Evolutionary conservation across 1,140 invertebrate genomes (phyloP).

Genomic region (Oncopeltus fasciatus): DNA sequence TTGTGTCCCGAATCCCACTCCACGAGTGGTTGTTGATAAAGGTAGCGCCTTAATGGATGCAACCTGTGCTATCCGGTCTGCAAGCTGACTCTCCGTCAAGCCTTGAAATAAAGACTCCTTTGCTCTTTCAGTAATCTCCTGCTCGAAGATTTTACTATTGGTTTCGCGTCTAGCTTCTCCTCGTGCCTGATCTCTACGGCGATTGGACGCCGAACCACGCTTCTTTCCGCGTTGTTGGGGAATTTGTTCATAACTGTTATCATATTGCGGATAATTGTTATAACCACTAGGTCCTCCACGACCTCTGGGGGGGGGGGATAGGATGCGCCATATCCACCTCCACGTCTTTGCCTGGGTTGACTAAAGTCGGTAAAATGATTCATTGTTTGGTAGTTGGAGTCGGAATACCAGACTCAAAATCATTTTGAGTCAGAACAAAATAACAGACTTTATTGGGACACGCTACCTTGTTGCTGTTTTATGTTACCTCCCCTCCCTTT

Average conservation of each 20-base stretch:
- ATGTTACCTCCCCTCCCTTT: too few relatives aligned
- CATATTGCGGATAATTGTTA: background rate
- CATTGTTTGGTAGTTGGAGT: background rate
- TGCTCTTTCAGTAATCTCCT: background rate
- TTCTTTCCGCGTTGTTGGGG: background rate
- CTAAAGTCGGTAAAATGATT: background rate
- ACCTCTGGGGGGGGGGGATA: background rate
- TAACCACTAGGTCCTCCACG: background rate
- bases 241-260: background rate
- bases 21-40: background rate
- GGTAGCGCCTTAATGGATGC: background rate
- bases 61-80: background rate
- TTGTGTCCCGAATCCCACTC: background rate
- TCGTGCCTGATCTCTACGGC: background rate
- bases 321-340: background rate
- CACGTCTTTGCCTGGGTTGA: background rate
- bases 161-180: background rate
- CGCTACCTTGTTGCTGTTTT: too few relatives aligned
- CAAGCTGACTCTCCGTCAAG: background rate
- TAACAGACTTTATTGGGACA: too few relatives aligned
- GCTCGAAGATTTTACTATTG: background rate
- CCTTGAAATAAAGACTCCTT: background rate
- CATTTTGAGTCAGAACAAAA: too few relatives aligned
- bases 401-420: background rate
- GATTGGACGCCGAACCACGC: background rate